Evolutionary conservation across 2,113 vertebrate species (phyloP), one percentile per base, ranked within the genome.

Genomic region (Rhinogobius similis): DNA sequence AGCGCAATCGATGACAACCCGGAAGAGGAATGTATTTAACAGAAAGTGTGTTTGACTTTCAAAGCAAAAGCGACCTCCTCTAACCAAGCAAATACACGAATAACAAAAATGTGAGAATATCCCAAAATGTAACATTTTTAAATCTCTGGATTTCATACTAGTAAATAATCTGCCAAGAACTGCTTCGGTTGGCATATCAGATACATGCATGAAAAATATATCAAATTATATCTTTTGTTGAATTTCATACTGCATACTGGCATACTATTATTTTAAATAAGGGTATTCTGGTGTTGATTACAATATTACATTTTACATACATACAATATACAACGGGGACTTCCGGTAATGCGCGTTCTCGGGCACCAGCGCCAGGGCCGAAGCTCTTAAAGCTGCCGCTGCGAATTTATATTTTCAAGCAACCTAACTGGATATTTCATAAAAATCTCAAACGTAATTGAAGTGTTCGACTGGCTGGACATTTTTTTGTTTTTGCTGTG

Each of bases 21-120:
- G 89, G 89, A 90, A 88, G 75, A 67, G 58, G 70, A 86, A 85
- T 59, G 39, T 18, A 0, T 10, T 68, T 46, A 55, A 38, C 62
- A 70, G 64, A 72, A 73, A 52, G 55, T 3, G 38, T 2, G 11
- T 43, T 5, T 72, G 55, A 38, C 12, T 69, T 88, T 88, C 85
- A 11, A 18, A 2, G 13, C 86, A 89, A 87, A 83, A 85, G 73
- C 56, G 5, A 29, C 6, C 14, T 29, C 14, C 24, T 58, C 13
- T 56, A 24, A 24, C 13, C 13, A 56, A 56, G 24, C 24, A 23
- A 53, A 53, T 11, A 53, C 16, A 46, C 43, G 20, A 20, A 46
- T 20, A 16, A 18, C 16, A 20, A 46, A 1, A 1, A 18, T 46
- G 16, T 18, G 16, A 20, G 43, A 46, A 16, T 18, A 7, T 46